Conservation (phyloP, 1,140 invertebrate species). For the Leptinotarsa texana region DNA sequence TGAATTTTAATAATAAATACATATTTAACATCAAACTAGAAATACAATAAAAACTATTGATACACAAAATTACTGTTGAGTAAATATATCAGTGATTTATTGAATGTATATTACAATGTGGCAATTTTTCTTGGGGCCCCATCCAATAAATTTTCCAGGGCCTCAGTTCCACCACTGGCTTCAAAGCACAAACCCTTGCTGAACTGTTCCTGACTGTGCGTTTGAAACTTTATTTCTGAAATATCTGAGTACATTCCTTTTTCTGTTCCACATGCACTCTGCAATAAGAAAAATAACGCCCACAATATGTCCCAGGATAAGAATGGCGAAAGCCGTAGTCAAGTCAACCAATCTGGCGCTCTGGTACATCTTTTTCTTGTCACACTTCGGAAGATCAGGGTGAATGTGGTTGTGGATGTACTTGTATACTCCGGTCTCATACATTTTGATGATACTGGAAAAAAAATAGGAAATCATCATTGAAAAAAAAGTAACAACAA, state of each 20-base stretch:
- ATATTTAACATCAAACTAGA: too few relatives aligned
- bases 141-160: too few relatives aligned
- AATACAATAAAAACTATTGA: too few relatives aligned
- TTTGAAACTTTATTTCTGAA: not conserved
- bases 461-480: not conserved
- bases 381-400: constrained; percentile 32
- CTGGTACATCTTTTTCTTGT: constrained; percentile 33
- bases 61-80: too few relatives aligned
- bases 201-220: too few relatives aligned
- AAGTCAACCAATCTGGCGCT: constrained; percentile 41
- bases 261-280: constrained; percentile 39
- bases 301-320: constrained; percentile 21
- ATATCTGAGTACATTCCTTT: not conserved
- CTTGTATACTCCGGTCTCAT: constrained; percentile 38
- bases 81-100: too few relatives aligned
- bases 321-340: constrained; percentile 32
- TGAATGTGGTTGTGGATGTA: constrained; percentile 33
- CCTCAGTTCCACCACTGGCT: too few relatives aligned
- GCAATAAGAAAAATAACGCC: constrained; percentile 23
- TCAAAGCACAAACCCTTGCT: too few relatives aligned
- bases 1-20: too few relatives aligned
- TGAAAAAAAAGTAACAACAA: too few relatives aligned
- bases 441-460: constrained; percentile 42
- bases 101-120: too few relatives aligned
- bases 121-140: too few relatives aligned